phyloP scores from a whole-genome alignment of 2,113 vertebrate genomes.

The Apteryx mantelli region DNA sequence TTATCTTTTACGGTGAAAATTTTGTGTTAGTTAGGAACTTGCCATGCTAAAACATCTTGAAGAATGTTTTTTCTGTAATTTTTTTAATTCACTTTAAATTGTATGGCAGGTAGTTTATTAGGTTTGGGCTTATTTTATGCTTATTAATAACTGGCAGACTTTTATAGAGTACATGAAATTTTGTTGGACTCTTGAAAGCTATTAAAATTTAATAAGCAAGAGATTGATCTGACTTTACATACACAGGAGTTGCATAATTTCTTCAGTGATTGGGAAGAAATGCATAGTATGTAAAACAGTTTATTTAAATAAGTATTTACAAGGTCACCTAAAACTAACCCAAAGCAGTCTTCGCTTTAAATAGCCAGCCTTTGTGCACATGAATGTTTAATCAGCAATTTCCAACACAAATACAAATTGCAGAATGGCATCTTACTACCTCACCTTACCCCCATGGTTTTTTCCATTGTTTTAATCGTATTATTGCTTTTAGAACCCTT shows the following conservation, averaged over 20 bases:
- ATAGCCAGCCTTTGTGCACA: neutral
- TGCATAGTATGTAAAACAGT: neutral
- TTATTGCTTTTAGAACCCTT: neutral
- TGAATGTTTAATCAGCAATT: neutral
- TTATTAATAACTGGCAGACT: neutral
- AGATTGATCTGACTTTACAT: neutral
- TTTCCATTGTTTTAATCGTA: neutral
- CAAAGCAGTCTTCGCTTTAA: neutral
- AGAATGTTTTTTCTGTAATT: neutral
- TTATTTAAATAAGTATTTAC: neutral
- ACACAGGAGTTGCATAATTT: neutral
- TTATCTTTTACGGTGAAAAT: neutral
- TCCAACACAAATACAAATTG: neutral
- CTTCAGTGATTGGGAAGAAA: neutral
- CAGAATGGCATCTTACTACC: accelerated
- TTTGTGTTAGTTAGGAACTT: neutral
- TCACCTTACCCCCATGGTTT: neutral
- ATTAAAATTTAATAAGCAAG: neutral
- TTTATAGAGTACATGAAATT: neutral
- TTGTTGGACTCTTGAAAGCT: neutral
- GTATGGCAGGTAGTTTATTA: neutral
- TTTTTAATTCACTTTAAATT: neutral
- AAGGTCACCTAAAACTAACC: neutral
- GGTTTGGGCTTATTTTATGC: neutral
- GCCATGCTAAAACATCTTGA: neutral